Evolutionary conservation across 2,113 vertebrate genomes (phyloP), one percentile per base, ranked within the genome.

Genomic region (Falcunculus frontatus): DNA sequence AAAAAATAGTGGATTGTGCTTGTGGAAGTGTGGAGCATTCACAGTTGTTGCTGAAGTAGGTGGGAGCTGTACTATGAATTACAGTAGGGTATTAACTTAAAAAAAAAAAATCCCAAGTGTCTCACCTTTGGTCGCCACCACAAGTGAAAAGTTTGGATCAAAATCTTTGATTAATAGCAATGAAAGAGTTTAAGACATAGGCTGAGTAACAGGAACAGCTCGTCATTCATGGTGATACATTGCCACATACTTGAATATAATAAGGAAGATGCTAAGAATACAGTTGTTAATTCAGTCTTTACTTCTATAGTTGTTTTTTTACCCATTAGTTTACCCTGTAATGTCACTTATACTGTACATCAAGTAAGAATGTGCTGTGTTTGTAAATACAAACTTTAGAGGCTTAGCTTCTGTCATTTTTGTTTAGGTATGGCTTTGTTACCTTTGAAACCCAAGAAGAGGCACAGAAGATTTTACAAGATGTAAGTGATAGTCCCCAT

Each of bases 371-470:
- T 18, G 7, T 17, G 2, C 37, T 64, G 2, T 44, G 11, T 72
- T 13, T 62, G 39, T 77, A 49, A 85, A 64, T 39, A 52, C 2
- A 17, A 33, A 42, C 23, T 68, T 50, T 7, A 65, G 46, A 82
- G 46, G 6, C 33, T 91, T 62, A 87, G 10, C 25, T 64, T 67
- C 32, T 84, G 11, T 47, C 6, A 65, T 57, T 96, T 95, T 97
- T 96, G 29, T 92, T 95, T 97, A 99, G 99, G 91, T 99, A 99
- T 93, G 99, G 98, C 63, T 99, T 99, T 85, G 89, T 99, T 91
- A 99, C 99, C 42, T 99, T 99, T 97, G 98, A 99, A 97, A 98
- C 97, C 46, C 95, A 98, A 80, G 98, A 99, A 96, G 99, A 99
- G 90, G 98, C 98, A 25, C 97, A 98, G 97, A 99, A 98, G 96